Conservation (phyloP, 2,113 vertebrate species). For the Typhlomys cinereus region DNA sequence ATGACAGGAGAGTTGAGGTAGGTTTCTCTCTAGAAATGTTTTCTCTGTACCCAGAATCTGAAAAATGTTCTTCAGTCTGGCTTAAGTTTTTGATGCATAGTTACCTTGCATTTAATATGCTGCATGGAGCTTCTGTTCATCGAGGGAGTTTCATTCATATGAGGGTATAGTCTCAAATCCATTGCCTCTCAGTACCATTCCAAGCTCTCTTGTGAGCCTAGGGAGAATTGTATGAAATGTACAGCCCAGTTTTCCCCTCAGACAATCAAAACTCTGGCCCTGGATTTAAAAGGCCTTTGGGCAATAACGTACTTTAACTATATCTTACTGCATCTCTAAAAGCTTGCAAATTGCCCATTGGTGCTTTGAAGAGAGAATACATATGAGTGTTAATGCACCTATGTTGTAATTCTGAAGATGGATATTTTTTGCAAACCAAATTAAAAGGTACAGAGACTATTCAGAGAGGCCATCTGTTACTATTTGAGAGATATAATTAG, state of each 20-base stretch:
- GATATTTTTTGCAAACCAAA: slow-evolving; percentile 55
- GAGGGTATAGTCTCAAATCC: not conserved
- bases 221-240: slow-evolving; percentile 17
- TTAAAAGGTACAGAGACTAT: slow-evolving; percentile 55
- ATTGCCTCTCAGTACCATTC: not conserved
- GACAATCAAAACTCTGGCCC: slow-evolving; percentile 5
- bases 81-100: not conserved
- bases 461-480: slow-evolving; percentile 55
- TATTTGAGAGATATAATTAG: slow-evolving; percentile 65
- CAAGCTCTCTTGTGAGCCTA: not conserved
- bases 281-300: not conserved
- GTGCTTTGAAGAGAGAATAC: slow-evolving; percentile 45
- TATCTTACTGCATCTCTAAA: not conserved
- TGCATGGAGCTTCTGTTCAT: not conserved
- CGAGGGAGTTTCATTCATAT: not conserved
- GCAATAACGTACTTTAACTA: not conserved
- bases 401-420: slow-evolving; percentile 61
- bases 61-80: not conserved
- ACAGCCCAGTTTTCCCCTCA: not conserved
- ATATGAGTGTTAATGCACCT: not conserved
- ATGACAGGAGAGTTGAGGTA: not conserved
- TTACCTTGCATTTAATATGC: not conserved
- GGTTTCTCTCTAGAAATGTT: not conserved
- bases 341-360: slow-evolving; percentile 44
- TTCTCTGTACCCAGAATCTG: not conserved